Base-by-base conservation (phyloP, 2,888 invertebrate species). In the Cantharis nigra region DNA sequence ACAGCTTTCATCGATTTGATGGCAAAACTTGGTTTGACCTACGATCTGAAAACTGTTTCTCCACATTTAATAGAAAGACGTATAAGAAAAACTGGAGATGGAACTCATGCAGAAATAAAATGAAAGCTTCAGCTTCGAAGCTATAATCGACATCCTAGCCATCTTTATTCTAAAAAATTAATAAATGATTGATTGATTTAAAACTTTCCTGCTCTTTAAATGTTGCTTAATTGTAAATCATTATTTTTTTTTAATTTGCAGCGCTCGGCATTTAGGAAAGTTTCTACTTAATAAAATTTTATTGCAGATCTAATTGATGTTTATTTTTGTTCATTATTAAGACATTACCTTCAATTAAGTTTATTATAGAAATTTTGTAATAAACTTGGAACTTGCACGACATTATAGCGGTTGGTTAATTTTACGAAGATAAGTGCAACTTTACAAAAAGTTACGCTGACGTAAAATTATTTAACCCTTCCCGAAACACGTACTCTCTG, bases 11-110 rank as follows among this genome's bases (percentile, higher is more conserved):
- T 96, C 82, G 95, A 96, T 86, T 91, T 94, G 85, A 95, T 95
- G 89, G 93, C 95, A 11, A 92, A 92, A 86, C 89, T 97, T 81
- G 97, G 97, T 16, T 95, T 94, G 93, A 97, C 96, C 0, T 96
- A 96, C 86, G 96, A 97, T 87, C 87, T 96, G 83, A 97, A 96
- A 88, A 94, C 93, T 0, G 96, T 95, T 0, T 93, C 95, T 0
- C 86, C 90, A 9, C 93, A 93, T 71, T 92, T 94, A 82, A 91
- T 95, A 10, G 89, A 91, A 84, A 92, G 91, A 83, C 90, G 96
- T 16, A 94, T 94, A 0, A 87, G 91, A 83, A 91, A 94, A 78
- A 95, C 95, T 0, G 95, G 95, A 0, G 95, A 95, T 82, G 94
- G 94, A 2, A 90, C 91, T 0, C 94, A 94, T 84, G 90, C 92